Base-by-base conservation (phyloP, 2,113 vertebrate species). In the Engraulis encrasicolus region DNA sequence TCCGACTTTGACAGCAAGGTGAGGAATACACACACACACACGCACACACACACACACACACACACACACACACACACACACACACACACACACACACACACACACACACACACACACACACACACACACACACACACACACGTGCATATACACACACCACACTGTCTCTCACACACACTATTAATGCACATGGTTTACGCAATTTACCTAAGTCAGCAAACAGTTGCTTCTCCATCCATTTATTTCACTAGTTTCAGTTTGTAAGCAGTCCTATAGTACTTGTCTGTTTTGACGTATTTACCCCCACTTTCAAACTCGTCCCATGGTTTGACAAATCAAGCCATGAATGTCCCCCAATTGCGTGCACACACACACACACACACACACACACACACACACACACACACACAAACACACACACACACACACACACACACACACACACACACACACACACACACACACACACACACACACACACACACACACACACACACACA, bases 1-100 rank as follows among this genome's bases (percentile, higher is more conserved):
- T 98, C 98, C 0, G 98, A 99, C 86, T 99, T 99, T 0, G 98
- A 99, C 93, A 99, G 98, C 96, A 99, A 99, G 97, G 98, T 99
- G 91, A 31, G 84, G 23, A 66, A 1, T 87, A 88, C 23, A 23
- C 14, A 85, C 27, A 81, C 40, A 54, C 31, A 77, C 78, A 71
- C 81, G 81, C 50, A 66, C 58, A 66, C 58, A 66, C 58, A 50
- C 40, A 77, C 40, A 82, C 54, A 23, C 50, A 52, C 18, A 17
- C 49, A 17, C 5, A 34, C 50, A 54, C 36, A 40, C 79, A 81
- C 9, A 14, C 20, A 11, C 6, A 61, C 23, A 23, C 14, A 85
- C 27, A 81, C 45, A 58, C 31, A 78, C 78, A 58, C 81, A 81
- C 50, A 66, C 58, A 66, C 58, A 66, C 58, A 50, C 40, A 77